A percentile compares a stretch with the other conserved stretches of the same genome.
Evolutionary conservation across 2,888 invertebrate genomes (phyloP).

Genomic region (Phaedon cochleariae): DNA sequence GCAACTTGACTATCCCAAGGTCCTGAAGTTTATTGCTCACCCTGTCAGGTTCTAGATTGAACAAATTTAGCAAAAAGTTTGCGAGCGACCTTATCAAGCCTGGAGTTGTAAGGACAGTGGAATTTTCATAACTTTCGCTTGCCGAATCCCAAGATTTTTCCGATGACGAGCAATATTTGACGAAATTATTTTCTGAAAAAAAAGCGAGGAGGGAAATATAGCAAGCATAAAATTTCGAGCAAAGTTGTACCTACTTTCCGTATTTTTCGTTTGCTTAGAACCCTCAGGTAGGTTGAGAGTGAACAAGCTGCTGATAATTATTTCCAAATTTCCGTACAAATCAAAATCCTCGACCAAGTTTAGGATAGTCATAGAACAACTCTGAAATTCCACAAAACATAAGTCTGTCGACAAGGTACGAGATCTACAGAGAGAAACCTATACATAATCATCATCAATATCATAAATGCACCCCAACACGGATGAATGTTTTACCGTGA

Average conservation of each 20-base stretch:
- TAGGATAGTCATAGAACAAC: constrained; percentile 33
- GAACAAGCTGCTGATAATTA: constrained; percentile 49
- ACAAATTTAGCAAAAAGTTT: constrained; percentile 62
- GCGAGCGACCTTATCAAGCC: constrained; percentile 61
- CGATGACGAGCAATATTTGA: constrained; percentile 21
- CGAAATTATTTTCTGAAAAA: constrained; percentile 24
- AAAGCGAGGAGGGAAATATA: too few relatives aligned
- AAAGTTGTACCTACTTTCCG: constrained; percentile 19
- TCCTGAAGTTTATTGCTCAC: constrained; percentile 61
- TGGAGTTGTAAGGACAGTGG: constrained; percentile 57
- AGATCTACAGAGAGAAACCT: too few relatives aligned
- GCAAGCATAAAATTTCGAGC: not conserved
- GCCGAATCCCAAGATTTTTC: constrained; percentile 37
- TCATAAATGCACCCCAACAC: too few relatives aligned
- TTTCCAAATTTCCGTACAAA: constrained; percentile 52
- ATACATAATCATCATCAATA: too few relatives aligned
- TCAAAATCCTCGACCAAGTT: constrained; percentile 51
- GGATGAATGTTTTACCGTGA: too few relatives aligned
- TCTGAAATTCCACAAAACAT: constrained; percentile 36
- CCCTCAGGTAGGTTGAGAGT: constrained; percentile 32
- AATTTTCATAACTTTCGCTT: constrained; percentile 19
- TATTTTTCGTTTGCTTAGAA: constrained; percentile 15
- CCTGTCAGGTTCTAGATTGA: constrained; percentile 59
- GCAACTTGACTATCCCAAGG: constrained; percentile 62
- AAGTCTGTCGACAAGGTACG: too few relatives aligned